Conservation (phyloP, 2,888 invertebrate species). For the Mechanitis messenoides region DNA sequence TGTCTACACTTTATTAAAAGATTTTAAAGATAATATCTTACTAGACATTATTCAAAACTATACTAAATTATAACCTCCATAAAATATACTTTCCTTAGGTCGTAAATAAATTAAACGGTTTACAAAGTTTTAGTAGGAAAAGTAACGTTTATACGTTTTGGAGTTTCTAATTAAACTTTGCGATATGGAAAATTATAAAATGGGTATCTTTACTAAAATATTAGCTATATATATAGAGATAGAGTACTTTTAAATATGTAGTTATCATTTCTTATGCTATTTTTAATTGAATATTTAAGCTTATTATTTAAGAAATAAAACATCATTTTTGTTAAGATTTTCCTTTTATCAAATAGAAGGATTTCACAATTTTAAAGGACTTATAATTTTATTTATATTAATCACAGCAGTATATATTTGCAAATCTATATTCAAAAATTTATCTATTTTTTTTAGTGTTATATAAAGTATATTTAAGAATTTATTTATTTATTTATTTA, state of each 20-base stretch:
- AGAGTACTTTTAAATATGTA: not conserved
- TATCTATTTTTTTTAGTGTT: no score
- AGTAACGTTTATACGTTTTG: slow-evolving; percentile 1
- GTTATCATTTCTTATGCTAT: not conserved
- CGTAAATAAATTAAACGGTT: not conserved
- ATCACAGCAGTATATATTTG: no score
- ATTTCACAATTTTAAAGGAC: no score
- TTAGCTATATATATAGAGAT: not conserved
- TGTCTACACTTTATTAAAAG: not conserved
- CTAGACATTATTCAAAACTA: not conserved
- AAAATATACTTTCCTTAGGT: not conserved
- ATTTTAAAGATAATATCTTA: not conserved
- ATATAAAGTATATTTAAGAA: no score
- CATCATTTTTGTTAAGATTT: no score
- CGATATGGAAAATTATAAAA: slow-evolving; percentile 3
- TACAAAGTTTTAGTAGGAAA: slow-evolving; percentile 3
- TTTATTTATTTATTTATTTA: no score
- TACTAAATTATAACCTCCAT: not conserved
- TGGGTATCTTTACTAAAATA: not conserved
- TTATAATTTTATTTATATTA: no score
- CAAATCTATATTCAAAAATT: no score
- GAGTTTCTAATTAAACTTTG: slow-evolving; percentile 4
- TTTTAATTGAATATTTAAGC: no score
- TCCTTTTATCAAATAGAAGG: no score
- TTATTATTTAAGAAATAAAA: no score